These are phyloP conservation scores for Amblyjoppa proteus DNA, from an alignment of 2,888 invertebrate species.

Conservation along the genomic window DNA sequence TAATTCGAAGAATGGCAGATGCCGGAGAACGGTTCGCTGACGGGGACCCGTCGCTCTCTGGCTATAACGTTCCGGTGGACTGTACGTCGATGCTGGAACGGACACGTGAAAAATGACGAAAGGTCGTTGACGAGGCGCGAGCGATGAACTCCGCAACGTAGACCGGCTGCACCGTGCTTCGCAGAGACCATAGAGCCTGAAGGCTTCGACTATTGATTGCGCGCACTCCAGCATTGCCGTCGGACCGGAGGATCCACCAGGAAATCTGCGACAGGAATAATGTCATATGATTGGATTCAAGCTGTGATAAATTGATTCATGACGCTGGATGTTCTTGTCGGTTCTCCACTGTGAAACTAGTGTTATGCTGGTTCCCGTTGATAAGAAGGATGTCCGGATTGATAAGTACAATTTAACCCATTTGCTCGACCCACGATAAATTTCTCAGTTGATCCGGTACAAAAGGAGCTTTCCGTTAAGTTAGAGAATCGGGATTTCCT, in stretches of 20 bases:
- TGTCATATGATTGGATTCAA: slow-evolving; percentile 74
- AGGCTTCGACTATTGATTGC: slow-evolving; percentile 75
- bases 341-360: slow-evolving; percentile 7
- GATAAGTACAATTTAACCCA: neutral
- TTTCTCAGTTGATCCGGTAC: slow-evolving; percentile 8
- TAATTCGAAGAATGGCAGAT: slow-evolving; percentile 76
- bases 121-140: slow-evolving; percentile 68
- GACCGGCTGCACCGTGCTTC: slow-evolving; percentile 10
- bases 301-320: slow-evolving; percentile 78
- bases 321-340: neutral
- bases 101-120: slow-evolving; percentile 77
- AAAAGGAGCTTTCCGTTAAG: slow-evolving; percentile 25
- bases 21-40: slow-evolving; percentile 68
- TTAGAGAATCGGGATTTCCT: slow-evolving; percentile 23
- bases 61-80: slow-evolving; percentile 34
- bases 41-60: slow-evolving; percentile 70
- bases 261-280: slow-evolving; percentile 73
- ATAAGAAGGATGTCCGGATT: neutral
- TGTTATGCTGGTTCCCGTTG: neutral
- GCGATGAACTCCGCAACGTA: slow-evolving; percentile 41
- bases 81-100: slow-evolving; percentile 67
- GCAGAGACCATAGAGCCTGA: neutral
- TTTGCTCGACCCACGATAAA: slow-evolving; percentile 15
- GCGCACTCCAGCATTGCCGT: slow-evolving; percentile 76
- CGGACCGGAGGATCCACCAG: slow-evolving; percentile 48